These are phyloP conservation scores for Pterocles orientalis DNA, from an alignment of 2,113 vertebrate genomes.

Conservation along the genomic window DNA sequence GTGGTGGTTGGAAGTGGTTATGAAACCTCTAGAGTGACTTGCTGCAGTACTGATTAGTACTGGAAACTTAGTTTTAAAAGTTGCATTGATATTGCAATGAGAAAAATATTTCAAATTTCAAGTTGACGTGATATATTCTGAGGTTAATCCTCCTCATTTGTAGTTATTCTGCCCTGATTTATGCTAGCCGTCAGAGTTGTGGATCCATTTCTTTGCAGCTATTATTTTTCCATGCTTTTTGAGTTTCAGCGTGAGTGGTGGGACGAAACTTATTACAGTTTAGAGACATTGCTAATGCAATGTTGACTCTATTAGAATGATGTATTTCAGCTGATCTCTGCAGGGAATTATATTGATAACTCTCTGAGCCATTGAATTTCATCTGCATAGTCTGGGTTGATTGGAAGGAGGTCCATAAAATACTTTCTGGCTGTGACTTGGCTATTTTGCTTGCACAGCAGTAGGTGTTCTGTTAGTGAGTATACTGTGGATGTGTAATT, in stretches of 20 bases:
- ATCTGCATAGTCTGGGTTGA: not conserved
- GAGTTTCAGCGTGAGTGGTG: not conserved
- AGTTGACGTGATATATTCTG: not conserved
- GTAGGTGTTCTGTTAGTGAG: not conserved
- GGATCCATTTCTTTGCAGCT: not conserved
- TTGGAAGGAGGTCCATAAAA: not conserved
- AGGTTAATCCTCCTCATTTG: not conserved
- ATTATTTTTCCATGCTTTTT: not conserved
- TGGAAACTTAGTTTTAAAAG: not conserved
- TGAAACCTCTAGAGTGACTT: not conserved
- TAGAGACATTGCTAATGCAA: not conserved
- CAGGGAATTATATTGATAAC: not conserved
- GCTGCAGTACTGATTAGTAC: not conserved
- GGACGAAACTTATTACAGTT: fast-evolving
- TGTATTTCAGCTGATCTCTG: not conserved
- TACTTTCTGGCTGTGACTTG: not conserved
- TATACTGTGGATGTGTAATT: not conserved
- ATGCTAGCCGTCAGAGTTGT: fast-evolving
- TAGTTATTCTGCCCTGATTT: not conserved
- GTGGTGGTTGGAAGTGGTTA: fast-evolving
- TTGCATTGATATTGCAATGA: not conserved
- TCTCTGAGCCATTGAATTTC: not conserved
- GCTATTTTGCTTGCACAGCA: not conserved
- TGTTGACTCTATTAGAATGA: not conserved
- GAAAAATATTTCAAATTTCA: not conserved